phyloP scores from a whole-genome alignment of 2,113 vertebrate species.

The Xenopus borealis region DNA sequence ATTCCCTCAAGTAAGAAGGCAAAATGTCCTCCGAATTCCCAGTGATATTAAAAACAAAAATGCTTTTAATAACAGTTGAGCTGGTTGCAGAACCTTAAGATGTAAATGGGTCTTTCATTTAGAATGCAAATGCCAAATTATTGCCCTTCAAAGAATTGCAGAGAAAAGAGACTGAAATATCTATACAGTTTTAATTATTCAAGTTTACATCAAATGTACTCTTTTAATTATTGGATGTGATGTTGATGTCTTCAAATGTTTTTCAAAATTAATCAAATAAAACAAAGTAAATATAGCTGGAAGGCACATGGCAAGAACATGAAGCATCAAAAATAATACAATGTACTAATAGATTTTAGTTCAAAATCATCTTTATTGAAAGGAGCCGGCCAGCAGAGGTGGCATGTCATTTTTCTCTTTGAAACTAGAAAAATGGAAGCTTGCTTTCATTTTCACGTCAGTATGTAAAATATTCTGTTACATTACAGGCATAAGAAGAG shows the following conservation, averaged over 20 bases:
- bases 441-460: too few relatives aligned
- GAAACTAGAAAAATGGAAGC: too few relatives aligned
- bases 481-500: too few relatives aligned
- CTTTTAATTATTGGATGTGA: background rate
- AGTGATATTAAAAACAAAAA: constrained; percentile 73
- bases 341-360: too few relatives aligned
- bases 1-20: constrained; percentile 66
- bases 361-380: too few relatives aligned
- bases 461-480: too few relatives aligned
- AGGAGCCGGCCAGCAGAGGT: too few relatives aligned
- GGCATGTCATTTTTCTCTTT: too few relatives aligned
- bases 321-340: too few relatives aligned
- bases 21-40: constrained; percentile 73
- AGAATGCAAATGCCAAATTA: background rate
- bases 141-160: background rate
- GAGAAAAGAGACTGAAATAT: background rate
- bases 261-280: background rate
- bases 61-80: constrained; percentile 73
- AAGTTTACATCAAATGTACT: background rate
- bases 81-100: background rate
- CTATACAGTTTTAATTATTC: background rate
- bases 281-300: background rate
- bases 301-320: background rate
- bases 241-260: background rate
- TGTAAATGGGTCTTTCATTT: background rate